phyloP scores from a whole-genome alignment of 2,113 vertebrate genomes.

The Tenrec ecaudatus region DNA sequence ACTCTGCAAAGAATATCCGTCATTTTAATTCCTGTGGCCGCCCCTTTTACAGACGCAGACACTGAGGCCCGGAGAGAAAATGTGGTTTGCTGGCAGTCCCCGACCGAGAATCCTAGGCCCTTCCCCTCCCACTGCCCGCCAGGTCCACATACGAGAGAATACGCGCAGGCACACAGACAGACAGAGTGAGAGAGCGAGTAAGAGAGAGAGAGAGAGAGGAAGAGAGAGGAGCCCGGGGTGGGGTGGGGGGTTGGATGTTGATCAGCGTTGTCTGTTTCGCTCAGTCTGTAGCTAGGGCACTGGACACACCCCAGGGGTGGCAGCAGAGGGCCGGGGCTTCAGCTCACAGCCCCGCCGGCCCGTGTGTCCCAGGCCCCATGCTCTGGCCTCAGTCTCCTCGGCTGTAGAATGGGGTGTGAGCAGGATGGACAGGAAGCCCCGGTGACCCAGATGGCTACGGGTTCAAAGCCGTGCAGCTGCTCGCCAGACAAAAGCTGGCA shows the following conservation, averaged over 20 bases:
- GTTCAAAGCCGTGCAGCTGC: background rate
- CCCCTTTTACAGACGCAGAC: constrained; percentile 5
- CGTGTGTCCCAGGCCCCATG: background rate
- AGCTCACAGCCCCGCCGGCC: background rate
- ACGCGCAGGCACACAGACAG: background rate
- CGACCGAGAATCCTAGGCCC: background rate
- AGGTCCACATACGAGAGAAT: background rate
- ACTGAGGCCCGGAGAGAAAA: background rate
- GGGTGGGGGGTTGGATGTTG: background rate
- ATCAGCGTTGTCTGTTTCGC: background rate
- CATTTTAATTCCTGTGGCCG: background rate
- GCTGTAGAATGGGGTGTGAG: background rate
- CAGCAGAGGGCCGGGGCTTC: background rate
- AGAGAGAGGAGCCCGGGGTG: background rate
- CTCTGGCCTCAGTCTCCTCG: constrained; percentile 28
- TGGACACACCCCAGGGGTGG: background rate
- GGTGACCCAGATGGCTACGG: background rate
- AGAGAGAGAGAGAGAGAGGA: no score
- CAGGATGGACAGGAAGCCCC: no score
- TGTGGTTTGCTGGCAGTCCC: background rate
- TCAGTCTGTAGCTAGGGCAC: background rate
- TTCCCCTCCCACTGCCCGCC: background rate
- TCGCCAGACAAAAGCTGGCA: background rate
- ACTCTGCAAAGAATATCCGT: no score
- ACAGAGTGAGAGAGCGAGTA: no score